Conservation (phyloP, 2,888 invertebrate species). For the Marasmarcha lunaedactyla region DNA sequence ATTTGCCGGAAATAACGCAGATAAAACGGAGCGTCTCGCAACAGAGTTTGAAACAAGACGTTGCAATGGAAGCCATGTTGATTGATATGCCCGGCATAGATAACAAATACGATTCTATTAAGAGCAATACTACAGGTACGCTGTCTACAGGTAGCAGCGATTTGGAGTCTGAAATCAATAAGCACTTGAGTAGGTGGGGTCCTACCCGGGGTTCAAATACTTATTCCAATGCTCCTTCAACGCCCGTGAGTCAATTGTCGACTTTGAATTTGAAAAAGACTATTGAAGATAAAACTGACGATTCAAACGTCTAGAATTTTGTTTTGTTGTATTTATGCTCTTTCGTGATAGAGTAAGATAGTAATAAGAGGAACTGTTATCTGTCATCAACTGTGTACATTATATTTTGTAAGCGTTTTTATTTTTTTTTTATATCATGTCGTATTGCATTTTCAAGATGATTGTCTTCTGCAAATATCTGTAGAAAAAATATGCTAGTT, state of each 20-base stretch:
- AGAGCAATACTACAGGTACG: constrained; percentile 30
- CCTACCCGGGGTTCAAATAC: constrained; percentile 63
- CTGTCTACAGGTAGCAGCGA: constrained; percentile 24
- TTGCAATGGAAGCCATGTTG: constrained; percentile 49
- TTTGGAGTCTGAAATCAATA: constrained; percentile 17
- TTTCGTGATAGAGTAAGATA: no score
- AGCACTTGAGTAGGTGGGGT: constrained; percentile 57
- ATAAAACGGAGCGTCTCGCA: constrained; percentile 51
- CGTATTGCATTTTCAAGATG: no score
- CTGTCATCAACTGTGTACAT: no score
- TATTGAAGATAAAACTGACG: constrained; percentile 24
- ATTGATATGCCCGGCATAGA: constrained; percentile 46
- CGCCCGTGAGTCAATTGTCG: constrained; percentile 51
- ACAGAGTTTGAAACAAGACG: constrained; percentile 49
- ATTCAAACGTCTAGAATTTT: constrained; percentile 20
- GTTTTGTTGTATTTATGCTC: no score
- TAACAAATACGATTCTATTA: constrained; percentile 30
- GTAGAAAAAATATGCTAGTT: no score
- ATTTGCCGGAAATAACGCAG: constrained; percentile 1
- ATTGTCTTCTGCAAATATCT: no score
- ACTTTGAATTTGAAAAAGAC: constrained; percentile 42
- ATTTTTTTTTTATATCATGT: no score
- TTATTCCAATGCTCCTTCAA: constrained; percentile 33
- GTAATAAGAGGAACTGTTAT: no score
- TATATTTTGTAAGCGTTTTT: no score